Conservation (phyloP, 2,113 vertebrate genomes). For the Odobenus rosmarus region DNA sequence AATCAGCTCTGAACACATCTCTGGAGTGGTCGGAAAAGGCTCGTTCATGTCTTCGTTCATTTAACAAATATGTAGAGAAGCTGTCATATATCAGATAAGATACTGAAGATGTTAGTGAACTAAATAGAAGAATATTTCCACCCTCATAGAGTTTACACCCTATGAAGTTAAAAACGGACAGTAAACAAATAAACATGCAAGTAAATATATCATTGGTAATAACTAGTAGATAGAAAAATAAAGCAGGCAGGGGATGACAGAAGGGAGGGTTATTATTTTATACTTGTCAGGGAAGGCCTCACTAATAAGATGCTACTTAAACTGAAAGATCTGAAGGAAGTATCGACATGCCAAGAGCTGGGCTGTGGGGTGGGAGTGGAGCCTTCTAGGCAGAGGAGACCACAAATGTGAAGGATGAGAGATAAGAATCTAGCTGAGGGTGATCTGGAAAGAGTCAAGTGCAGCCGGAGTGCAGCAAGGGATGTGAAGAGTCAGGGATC, state of each 20-base stretch:
- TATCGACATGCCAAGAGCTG: not conserved
- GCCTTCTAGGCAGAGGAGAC: not conserved
- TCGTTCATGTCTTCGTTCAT: not conserved
- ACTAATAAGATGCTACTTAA: not conserved
- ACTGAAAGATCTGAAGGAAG: not conserved
- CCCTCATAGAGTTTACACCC: not conserved
- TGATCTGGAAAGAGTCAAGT: not conserved
- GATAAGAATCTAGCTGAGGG: not conserved
- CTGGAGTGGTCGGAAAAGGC: not conserved
- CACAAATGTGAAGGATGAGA: too few relatives aligned
- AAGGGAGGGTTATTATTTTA: not conserved
- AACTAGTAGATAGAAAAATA: not conserved
- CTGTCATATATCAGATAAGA: not conserved
- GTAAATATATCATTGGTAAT: not conserved
- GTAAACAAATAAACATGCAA: not conserved
- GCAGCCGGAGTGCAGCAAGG: not conserved
- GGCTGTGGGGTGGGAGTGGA: fast-evolving
- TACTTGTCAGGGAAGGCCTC: not conserved
- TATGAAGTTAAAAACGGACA: not conserved
- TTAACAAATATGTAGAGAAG: not conserved
- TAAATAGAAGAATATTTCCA: not conserved
- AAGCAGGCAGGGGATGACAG: not conserved
- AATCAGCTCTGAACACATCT: not conserved
- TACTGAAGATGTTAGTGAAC: not conserved
- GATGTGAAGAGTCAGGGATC: not conserved